Conservation (phyloP, 1,140 invertebrate species). For the Zeugodacus cucurbitae region DNA sequence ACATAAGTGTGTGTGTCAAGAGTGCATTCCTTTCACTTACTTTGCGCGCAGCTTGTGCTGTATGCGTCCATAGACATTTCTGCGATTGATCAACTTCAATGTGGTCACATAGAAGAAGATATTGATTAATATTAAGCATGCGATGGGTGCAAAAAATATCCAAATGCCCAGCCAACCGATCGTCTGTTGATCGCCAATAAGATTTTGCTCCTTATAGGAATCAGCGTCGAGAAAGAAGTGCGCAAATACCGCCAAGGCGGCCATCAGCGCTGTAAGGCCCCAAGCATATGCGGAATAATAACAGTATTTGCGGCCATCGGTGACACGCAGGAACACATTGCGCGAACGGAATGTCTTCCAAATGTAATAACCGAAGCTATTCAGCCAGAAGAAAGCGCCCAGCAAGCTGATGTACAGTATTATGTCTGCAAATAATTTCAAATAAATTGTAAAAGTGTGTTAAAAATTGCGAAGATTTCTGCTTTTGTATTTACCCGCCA, state of each 20-base stretch:
- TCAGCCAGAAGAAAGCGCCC: constrained; percentile 86
- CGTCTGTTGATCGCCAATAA: constrained; percentile 73
- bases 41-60: constrained; percentile 86
- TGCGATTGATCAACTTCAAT: constrained; percentile 79
- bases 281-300: constrained; percentile 85
- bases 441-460: too few species aligned
- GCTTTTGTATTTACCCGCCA: constrained; percentile 72
- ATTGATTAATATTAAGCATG: constrained; percentile 80
- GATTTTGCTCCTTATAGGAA: constrained; percentile 67
- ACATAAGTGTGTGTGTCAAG: not conserved
- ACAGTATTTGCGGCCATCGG: constrained; percentile 85
- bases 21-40: constrained; percentile 63
- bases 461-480: not conserved
- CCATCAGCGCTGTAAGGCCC: constrained; percentile 77
- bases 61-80: constrained; percentile 84
- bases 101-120: constrained; percentile 83
- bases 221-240: constrained; percentile 82
- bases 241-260: constrained; percentile 78
- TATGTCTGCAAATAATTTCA: constrained; percentile 70
- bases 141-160: constrained; percentile 82
- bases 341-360: constrained; percentile 87
- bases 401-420: constrained; percentile 79
- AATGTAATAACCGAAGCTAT: constrained; percentile 84
- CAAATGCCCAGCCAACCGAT: constrained; percentile 83
- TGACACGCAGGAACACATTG: constrained; percentile 84